Conservation (phyloP, 2,888 invertebrate species). For the Dendrolimus pini region DNA sequence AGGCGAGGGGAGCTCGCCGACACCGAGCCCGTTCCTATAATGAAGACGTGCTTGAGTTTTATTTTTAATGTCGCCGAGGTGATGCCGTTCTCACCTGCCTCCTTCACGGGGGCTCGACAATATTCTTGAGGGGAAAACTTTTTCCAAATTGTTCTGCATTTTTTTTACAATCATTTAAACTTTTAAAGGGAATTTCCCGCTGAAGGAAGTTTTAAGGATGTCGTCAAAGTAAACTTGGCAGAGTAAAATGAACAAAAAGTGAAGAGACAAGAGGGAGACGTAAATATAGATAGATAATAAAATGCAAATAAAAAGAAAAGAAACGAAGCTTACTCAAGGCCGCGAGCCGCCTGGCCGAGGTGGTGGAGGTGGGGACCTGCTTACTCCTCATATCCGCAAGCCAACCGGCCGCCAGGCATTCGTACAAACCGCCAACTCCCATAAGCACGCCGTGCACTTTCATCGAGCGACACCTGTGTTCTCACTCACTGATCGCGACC, state of each 20-base stretch:
- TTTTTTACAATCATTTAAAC: slow-evolving; percentile 11
- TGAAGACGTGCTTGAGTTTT: slow-evolving; percentile 63
- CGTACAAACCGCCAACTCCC: slow-evolving; percentile 73
- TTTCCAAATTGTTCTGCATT: slow-evolving; percentile 16
- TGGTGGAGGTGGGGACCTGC: slow-evolving; percentile 72
- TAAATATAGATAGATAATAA: slow-evolving; percentile 26
- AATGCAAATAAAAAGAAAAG: slow-evolving; percentile 66
- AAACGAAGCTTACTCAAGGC: slow-evolving; percentile 74
- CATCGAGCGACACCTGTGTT: slow-evolving; percentile 59
- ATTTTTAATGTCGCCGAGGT: slow-evolving; percentile 56
- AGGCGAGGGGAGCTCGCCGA: slow-evolving; percentile 48
- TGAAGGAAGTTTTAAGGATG: slow-evolving; percentile 4
- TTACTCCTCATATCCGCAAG: slow-evolving; percentile 74
- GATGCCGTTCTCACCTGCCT: slow-evolving; percentile 56
- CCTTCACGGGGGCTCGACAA: slow-evolving; percentile 10
- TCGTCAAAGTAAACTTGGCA: slow-evolving; percentile 9
- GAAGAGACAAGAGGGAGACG: slow-evolving; percentile 21
- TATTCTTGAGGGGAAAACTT: slow-evolving; percentile 11
- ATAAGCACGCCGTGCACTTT: slow-evolving; percentile 71
- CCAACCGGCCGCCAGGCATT: slow-evolving; percentile 69
- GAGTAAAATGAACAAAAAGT: slow-evolving; percentile 18
- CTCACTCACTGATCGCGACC: slow-evolving; percentile 45
- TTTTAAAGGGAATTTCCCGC: slow-evolving; percentile 6
- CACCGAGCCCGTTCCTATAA: slow-evolving; percentile 53
- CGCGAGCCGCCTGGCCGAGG: slow-evolving; percentile 74